Evolutionary conservation across 2,888 invertebrate genomes (phyloP).

Genomic region (Lobophora halterata): DNA sequence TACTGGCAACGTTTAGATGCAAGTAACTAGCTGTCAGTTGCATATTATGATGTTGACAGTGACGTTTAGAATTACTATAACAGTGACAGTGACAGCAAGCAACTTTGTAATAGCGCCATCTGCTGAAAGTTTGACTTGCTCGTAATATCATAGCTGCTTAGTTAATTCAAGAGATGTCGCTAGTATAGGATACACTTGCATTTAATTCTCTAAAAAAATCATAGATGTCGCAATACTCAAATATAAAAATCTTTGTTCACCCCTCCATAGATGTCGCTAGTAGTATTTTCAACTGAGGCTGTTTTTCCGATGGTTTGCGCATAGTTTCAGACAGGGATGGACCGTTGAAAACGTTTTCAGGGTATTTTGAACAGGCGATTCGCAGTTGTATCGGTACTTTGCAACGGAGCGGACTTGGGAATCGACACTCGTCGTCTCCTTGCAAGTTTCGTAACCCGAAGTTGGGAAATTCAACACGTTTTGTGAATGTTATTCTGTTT

Average conservation of each 20-base stretch:
- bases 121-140: no score
- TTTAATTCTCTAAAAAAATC: not conserved
- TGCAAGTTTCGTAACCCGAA: slow-evolving; percentile 56
- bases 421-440: slow-evolving; percentile 27
- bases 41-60: no score
- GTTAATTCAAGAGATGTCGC: no score
- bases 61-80: no score
- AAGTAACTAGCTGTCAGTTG: no score
- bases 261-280: slow-evolving; percentile 37
- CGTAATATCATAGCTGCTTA: no score
- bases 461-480: slow-evolving; percentile 26
- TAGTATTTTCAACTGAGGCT: slow-evolving; percentile 43
- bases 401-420: slow-evolving; percentile 43
- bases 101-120: no score
- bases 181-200: no score
- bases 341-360: slow-evolving; percentile 56
- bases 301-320: slow-evolving; percentile 67
- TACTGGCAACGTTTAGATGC: no score
- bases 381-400: slow-evolving; percentile 63
- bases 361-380: slow-evolving; percentile 46
- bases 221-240: not conserved
- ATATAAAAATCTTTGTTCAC: not conserved
- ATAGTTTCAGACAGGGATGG: slow-evolving; percentile 53
- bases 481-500: not conserved
- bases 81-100: no score